These are phyloP conservation scores for Synanthedon tipuliformis DNA, from an alignment of 2,888 invertebrate species.

Conservation along the genomic window DNA sequence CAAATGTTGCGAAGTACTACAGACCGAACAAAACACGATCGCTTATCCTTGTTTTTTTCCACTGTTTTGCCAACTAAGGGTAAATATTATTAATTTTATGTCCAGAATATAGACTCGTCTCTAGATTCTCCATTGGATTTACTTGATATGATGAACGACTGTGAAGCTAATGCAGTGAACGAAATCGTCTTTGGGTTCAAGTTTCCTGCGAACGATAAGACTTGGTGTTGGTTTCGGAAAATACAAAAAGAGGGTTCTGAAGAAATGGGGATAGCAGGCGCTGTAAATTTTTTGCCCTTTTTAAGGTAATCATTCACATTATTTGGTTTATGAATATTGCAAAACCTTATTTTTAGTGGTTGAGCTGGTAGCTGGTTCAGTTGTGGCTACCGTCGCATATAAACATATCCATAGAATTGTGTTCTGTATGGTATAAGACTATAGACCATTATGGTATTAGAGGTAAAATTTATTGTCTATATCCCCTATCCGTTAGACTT, in stretches of 20 bases:
- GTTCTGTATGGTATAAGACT: too few relatives aligned
- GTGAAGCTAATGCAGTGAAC: conserved; percentile 82
- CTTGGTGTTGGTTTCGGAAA: conserved; percentile 81
- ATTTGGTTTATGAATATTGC: neutral
- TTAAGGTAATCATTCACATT: conserved; percentile 66
- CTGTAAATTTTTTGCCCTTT: conserved; percentile 86
- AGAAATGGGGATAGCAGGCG: conserved; percentile 84
- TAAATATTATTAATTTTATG: conserved; percentile 5
- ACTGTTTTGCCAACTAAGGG: conserved; percentile 6
- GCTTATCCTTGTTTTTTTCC: conserved; percentile 22
- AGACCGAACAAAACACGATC: conserved; percentile 18
- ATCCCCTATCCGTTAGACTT: too few relatives aligned
- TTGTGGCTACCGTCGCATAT: too few relatives aligned
- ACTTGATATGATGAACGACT: conserved; percentile 71
- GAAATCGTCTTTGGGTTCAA: conserved; percentile 81
- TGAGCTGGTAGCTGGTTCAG: too few relatives aligned
- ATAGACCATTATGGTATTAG: too few relatives aligned
- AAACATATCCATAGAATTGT: too few relatives aligned
- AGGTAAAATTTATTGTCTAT: too few relatives aligned
- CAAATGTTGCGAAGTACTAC: conserved; percentile 16
- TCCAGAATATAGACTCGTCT: conserved; percentile 38
- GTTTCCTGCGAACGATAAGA: conserved; percentile 75
- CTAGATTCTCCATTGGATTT: conserved; percentile 55
- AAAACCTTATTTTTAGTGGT: neutral
- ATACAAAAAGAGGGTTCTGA: conserved; percentile 87